phyloP scores from a whole-genome alignment of 2,888 invertebrate species.

The Athalia rosae region DNA sequence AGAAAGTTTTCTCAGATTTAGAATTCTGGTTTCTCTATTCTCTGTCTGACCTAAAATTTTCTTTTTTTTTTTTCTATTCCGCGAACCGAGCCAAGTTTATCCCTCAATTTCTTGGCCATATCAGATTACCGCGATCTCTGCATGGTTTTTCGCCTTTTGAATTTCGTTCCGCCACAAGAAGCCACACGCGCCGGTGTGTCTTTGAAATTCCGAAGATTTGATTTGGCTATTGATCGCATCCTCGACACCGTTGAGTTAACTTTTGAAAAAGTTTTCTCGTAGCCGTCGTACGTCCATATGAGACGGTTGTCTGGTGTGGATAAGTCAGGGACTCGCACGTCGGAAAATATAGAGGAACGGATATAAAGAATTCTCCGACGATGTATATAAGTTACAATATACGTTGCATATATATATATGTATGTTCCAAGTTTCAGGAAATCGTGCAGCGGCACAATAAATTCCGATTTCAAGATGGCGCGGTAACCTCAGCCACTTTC shows the following conservation, averaged over 20 bases:
- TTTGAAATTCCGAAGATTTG: conserved; percentile 30
- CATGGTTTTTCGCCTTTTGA: background rate
- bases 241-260: background rate
- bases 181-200: background rate
- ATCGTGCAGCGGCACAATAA: conserved; percentile 22
- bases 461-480: conserved; percentile 37
- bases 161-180: background rate
- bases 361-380: no score
- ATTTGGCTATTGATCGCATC: conserved; percentile 20
- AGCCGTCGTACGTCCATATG: background rate
- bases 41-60: background rate
- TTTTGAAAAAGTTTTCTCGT: background rate
- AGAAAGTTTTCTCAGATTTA: no score
- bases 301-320: no score
- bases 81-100: conserved; percentile 13
- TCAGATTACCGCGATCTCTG: conserved; percentile 1
- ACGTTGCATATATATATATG: no score
- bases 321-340: no score
- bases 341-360: no score
- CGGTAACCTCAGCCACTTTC: background rate
- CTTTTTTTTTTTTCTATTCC: background rate
- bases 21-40: no score
- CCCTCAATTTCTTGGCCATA: conserved; percentile 8
- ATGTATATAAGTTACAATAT: no score
- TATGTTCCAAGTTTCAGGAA: background rate